Conservation (phyloP, 2,113 vertebrate species). For the Mandrillus leucophaeus region DNA sequence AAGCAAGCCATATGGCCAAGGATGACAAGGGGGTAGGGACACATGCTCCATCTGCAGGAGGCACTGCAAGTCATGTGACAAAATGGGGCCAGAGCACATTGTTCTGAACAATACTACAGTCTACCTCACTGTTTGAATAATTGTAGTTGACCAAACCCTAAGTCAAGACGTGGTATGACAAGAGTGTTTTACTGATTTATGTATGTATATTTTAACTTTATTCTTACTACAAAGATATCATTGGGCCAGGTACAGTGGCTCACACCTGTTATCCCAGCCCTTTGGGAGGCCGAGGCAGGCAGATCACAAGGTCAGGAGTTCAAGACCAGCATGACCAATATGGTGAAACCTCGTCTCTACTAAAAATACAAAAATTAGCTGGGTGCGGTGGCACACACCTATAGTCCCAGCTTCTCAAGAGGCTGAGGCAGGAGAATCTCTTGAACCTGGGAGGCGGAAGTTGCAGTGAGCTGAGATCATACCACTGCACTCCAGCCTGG, state of each 20-base stretch:
- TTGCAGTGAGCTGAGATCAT: too few relatives aligned
- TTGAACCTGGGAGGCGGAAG: too few relatives aligned
- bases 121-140: not conserved
- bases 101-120: not conserved
- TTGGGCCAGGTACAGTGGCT: too few relatives aligned
- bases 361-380: too few relatives aligned
- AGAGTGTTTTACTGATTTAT: not conserved
- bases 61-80: not conserved
- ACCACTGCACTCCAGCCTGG: too few relatives aligned
- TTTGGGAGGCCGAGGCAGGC: too few relatives aligned
- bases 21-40: not conserved
- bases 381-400: rapidly evolving
- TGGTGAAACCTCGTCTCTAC: too few relatives aligned
- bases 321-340: too few relatives aligned
- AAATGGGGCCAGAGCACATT: not conserved
- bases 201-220: not conserved
- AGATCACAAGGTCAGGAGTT: too few relatives aligned
- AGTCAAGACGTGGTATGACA: not conserved
- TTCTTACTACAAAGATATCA: not conserved
- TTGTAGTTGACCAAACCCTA: not conserved
- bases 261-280: too few relatives aligned
- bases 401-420: too few relatives aligned
- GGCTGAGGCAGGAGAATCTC: too few relatives aligned
- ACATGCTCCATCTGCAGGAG: not conserved
- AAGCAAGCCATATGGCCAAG: not conserved